These are phyloP conservation scores for Peromyscus nudipes DNA, from an alignment of 2,797 vertebrate species.

Conservation along the genomic window DNA sequence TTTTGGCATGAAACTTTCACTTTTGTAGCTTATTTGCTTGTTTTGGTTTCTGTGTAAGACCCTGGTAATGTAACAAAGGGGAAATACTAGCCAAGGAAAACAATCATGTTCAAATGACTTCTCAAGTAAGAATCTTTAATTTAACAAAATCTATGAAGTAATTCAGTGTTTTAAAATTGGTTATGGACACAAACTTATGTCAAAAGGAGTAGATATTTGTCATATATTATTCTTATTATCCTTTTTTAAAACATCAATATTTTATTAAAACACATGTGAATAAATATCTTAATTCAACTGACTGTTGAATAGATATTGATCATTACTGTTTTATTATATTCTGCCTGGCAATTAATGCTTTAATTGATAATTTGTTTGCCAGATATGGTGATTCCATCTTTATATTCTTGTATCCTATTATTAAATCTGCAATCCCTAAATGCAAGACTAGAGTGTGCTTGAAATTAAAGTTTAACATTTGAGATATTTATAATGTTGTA, in stretches of 20 bases:
- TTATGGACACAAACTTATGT: neutral
- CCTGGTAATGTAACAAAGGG: too few species aligned
- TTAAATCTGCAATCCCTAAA: neutral
- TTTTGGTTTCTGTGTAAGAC: neutral
- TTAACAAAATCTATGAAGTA: neutral
- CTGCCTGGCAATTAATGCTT: neutral
- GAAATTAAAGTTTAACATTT: too few species aligned
- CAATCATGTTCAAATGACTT: neutral
- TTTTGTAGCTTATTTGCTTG: neutral
- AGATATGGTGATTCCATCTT: neutral
- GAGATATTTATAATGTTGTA: slow-evolving; percentile 1
- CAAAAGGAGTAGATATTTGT: neutral
- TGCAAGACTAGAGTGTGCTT: neutral
- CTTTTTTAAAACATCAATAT: neutral
- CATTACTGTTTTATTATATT: neutral
- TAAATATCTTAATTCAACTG: neutral
- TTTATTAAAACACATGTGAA: neutral
- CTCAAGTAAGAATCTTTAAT: neutral
- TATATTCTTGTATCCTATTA: neutral
- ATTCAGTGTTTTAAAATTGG: neutral
- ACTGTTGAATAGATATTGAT: neutral
- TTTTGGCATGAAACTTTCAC: neutral
- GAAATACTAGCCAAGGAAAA: too few species aligned
- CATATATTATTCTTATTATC: neutral
- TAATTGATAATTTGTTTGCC: neutral